phyloP scores from a whole-genome alignment of 1,140 invertebrate genomes.

The Drosophila neocordata region DNA sequence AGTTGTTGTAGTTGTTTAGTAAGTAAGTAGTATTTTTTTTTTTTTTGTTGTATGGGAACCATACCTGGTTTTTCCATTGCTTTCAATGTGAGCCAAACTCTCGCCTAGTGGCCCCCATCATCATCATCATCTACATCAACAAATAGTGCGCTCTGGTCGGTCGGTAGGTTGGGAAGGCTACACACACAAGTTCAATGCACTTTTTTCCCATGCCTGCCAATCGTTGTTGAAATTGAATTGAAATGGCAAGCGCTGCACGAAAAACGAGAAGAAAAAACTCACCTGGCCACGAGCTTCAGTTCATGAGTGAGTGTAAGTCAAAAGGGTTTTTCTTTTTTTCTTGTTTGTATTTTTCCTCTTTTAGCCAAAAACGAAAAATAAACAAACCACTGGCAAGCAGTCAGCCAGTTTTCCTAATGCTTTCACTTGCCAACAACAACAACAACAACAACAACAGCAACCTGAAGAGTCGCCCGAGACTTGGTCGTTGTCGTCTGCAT shows the following conservation, averaged over 20 bases:
- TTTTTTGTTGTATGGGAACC: background rate
- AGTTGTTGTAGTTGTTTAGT: background rate
- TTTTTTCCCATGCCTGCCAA: conserved; percentile 41
- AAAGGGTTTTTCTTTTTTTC: conserved; percentile 49
- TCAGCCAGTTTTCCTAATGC: conserved; percentile 69
- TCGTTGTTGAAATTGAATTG: conserved; percentile 7
- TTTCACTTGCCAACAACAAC: conserved; percentile 61
- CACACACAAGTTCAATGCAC: conserved; percentile 41
- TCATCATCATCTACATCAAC: background rate
- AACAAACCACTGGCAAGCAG: conserved; percentile 59
- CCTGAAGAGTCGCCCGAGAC: conserved; percentile 30
- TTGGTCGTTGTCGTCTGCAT: conserved; percentile 7
- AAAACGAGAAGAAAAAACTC: background rate
- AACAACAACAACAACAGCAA: conserved; percentile 37
- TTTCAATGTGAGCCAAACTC: conserved; percentile 6
- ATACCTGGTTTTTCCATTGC: background rate
- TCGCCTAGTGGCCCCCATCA: conserved; percentile 17
- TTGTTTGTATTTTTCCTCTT: background rate
- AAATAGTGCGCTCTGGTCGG: no score
- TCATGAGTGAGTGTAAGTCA: conserved; percentile 11
- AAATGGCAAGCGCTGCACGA: conserved; percentile 65
- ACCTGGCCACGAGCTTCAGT: conserved; percentile 18
- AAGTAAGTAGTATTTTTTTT: background rate
- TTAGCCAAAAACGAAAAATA: conserved; percentile 23
- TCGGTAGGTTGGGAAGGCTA: no score